These are phyloP conservation scores for Phoebastria nigripes DNA, from an alignment of 2,797 vertebrate species.

Conservation along the genomic window DNA sequence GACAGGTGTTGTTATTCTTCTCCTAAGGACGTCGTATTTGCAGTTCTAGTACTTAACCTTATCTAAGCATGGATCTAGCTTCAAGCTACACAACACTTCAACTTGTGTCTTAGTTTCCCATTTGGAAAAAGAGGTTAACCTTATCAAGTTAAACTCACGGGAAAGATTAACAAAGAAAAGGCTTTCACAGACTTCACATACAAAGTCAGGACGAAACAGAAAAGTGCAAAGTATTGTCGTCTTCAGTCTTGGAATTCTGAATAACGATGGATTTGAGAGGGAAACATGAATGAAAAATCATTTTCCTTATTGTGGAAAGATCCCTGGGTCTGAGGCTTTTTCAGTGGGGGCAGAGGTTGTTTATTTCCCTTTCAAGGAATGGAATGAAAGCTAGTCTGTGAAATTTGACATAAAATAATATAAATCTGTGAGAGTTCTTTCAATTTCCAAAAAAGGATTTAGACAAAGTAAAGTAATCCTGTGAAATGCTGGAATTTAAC, in stretches of 20 bases:
- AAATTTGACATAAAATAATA: neutral
- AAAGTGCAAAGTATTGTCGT: neutral
- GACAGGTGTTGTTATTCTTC: neutral
- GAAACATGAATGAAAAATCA: neutral
- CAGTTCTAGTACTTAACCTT: neutral
- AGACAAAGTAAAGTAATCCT: neutral
- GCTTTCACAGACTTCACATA: neutral
- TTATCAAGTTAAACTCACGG: neutral
- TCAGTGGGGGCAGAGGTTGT: neutral
- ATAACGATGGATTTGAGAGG: neutral
- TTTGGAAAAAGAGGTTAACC: neutral
- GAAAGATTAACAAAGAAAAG: neutral
- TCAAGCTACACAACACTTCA: neutral
- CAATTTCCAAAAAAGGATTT: neutral
- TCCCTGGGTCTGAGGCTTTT: neutral
- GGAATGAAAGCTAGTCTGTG: neutral
- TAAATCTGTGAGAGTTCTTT: neutral
- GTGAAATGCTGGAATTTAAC: neutral
- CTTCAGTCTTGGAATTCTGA: neutral
- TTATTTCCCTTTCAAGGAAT: neutral
- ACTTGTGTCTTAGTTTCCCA: neutral
- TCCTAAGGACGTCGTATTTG: neutral
- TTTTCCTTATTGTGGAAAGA: neutral
- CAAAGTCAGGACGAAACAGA: neutral
- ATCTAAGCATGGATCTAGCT: neutral